These are phyloP conservation scores for Halyomorpha halys DNA, from an alignment of 1,140 invertebrate species.

Conservation along the genomic window DNA sequence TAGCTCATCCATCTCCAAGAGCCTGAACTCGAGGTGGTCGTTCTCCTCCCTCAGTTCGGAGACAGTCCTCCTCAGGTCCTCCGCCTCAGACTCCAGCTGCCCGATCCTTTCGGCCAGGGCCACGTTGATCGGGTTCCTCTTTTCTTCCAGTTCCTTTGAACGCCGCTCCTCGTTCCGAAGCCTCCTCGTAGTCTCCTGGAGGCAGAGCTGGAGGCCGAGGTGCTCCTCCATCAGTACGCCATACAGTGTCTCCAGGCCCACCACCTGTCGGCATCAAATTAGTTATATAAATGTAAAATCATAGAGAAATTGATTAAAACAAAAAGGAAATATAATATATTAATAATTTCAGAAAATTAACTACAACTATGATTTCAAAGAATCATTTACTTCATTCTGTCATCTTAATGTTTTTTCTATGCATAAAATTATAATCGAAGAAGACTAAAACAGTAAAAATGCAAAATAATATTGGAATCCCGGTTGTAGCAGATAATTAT, in stretches of 20 bases:
- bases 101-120: slow-evolving; percentile 28
- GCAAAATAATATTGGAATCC: no score
- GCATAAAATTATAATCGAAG: no score
- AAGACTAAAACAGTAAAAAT: no score
- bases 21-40: slow-evolving; percentile 39
- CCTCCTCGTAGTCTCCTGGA: slow-evolving; percentile 25
- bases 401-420: no score
- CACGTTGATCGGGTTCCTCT: slow-evolving; percentile 28
- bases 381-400: no score
- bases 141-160: slow-evolving; percentile 12
- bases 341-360: no score
- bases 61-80: slow-evolving; percentile 34
- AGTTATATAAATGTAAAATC: no score
- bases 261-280: slow-evolving; percentile 29
- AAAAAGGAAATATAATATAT: no score
- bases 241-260: slow-evolving; percentile 31
- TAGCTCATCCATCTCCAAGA: slow-evolving; percentile 37
- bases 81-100: slow-evolving; percentile 32
- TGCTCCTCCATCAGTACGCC: slow-evolving; percentile 31
- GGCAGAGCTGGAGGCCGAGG: slow-evolving; percentile 28
- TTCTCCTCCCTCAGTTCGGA: slow-evolving; percentile 38
- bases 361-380: no score
- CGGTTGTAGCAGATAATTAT: no score
- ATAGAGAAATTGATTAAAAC: background rate
- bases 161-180: slow-evolving; percentile 26